Base-by-base conservation (phyloP, 2,888 invertebrate species). In the Brenthis hecate region DNA sequence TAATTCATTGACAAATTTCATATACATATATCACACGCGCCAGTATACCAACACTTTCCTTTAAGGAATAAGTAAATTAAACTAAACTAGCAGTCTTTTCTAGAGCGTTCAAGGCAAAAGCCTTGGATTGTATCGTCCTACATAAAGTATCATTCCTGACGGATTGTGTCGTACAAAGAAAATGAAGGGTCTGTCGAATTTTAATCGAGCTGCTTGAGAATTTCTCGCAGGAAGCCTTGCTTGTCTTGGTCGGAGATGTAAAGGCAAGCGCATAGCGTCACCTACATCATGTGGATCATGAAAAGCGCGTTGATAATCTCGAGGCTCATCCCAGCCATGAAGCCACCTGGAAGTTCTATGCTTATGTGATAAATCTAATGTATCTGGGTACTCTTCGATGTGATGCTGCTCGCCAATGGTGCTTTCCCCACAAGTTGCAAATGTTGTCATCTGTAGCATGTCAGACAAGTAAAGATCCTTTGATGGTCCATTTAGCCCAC, bases 91-190 rank as follows among this genome's bases (percentile, higher is more conserved):
- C 91, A 92, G 92, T 92, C 92, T 92, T 88, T 85, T 74, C 76
- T 76, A 23, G 80, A 77, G 75, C 70, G 81, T 89, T 92, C 87
- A 96, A 85, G 96, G 96, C 86, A 96, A 89, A 82, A 97, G 94
- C 88, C 96, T 95, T 55, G 97, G 97, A 87, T 97, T 97, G 90
- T 97, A 97, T 82, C 97, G 94, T 55, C 98, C 98, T 93, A 97
- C 96, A 84, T 97, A 97, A 64, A 98, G 91, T 79, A 98, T 96
- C 92, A 98, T 94, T 71, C 98, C 98, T n/a, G 97, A 96, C 1
- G 97, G 98, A 86, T 98, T 98, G 86, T 98, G 98, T 81, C 98
- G 94, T 14, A 98, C 96, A 77, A 97, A 96, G 86, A 96, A 98
- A 36, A 98, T 92, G 93, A 98, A 98, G 0, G 98, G 98, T 81